Conservation (phyloP, 1,140 invertebrate genomes). For the Hyles vespertilio region DNA sequence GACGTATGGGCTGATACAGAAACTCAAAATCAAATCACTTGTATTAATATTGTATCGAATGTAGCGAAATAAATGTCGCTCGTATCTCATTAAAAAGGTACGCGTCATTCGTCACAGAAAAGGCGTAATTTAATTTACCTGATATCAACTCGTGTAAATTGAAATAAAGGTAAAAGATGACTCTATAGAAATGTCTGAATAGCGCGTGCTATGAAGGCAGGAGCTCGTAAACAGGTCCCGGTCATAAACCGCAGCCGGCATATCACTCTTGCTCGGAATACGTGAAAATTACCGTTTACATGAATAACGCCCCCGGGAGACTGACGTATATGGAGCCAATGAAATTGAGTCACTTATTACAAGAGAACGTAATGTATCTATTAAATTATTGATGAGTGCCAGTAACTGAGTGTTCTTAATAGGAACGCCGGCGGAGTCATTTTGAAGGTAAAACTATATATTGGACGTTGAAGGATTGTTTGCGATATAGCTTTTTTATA, state of each 20-base stretch:
- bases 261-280: slow-evolving; percentile 16
- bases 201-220: slow-evolving; percentile 25
- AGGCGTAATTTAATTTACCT: too few relatives aligned
- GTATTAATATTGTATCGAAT: too few relatives aligned
- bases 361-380: not conserved
- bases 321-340: not conserved
- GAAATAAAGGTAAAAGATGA: slow-evolving; percentile 1
- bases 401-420: not conserved
- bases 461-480: too few relatives aligned
- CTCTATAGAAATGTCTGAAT: not conserved
- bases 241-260: slow-evolving; percentile 33
- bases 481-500: too few relatives aligned
- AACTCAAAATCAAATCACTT: too few relatives aligned
- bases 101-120: too few relatives aligned
- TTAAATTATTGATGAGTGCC: slow-evolving; percentile 2
- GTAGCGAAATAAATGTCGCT: too few relatives aligned
- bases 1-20: too few relatives aligned
- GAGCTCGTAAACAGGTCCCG: slow-evolving; percentile 25
- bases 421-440: too few relatives aligned
- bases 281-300: slow-evolving; percentile 6
- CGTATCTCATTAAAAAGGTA: too few relatives aligned
- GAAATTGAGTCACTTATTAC: slow-evolving; percentile 2
- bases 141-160: not conserved
- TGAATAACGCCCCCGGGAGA: not conserved
- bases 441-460: too few relatives aligned